Base-by-base conservation (phyloP, 2,113 vertebrate species). In the Gymnocephalus cernua region DNA sequence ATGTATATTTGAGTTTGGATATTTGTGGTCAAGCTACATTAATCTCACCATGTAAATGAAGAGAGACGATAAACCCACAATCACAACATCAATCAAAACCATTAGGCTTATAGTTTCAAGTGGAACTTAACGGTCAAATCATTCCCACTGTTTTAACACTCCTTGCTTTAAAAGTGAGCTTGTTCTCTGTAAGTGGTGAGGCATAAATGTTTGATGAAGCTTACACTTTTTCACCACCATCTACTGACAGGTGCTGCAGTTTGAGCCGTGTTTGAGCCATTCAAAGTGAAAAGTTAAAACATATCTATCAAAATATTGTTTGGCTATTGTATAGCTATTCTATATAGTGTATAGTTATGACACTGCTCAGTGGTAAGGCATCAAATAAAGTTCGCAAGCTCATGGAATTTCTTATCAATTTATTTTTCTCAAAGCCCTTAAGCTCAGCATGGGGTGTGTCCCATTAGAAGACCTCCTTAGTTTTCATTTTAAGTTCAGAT, bases 271-370 rank as follows among this genome's bases (percentile, higher is more conserved):
- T 79, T 71, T 64, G 38, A 41, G 38, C 10, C 38, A 32, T 38
- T 25, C 14, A 63, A 67, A 80, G 62, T 54, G 45, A 67, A 80
- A 78, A 14, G 32, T 82, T 79, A 80, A 88, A 82, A 82, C 69
- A 62, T 19, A 62, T 69, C 54, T 23, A 62, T 79, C 74, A 81
- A 77, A 80, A 59, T 65, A 74, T 65, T 81, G 73, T 84, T 78
- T 71, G 32, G 29, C 54, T 51, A 45, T 79, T 76, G n/a, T n/a
- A n/a, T n/a, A n/a, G n/a, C n/a, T n/a, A n/a, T n/a, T n/a, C n/a
- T n/a, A n/a, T n/a, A n/a, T n/a, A n/a, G n/a, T n/a, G n/a, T n/a
- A n/a, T n/a, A n/a, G n/a, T n/a, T n/a, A n/a, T n/a, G n/a, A n/a
- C 54, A 65, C 58, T 38, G 66, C 74, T 70, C 59, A 86, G 83